Evolutionary conservation across 1,140 invertebrate species (phyloP), one percentile per base, ranked within the genome.

Genomic region (Bombus breviceps): DNA sequence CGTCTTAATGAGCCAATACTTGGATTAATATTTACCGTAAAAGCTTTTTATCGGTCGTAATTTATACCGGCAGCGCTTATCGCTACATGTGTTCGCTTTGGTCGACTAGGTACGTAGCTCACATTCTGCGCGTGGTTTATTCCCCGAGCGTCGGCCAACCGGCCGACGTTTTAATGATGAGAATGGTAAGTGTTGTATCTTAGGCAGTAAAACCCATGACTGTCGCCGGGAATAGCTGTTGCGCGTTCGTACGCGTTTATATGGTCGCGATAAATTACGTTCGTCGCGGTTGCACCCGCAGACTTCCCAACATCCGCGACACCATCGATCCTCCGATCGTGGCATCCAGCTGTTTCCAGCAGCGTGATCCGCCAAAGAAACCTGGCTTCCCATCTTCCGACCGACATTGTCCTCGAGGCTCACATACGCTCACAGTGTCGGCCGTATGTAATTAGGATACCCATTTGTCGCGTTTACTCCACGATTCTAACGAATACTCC

Each of bases 151-250:
- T 47, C n/a, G 66, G 87, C 83, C 71, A 64, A 37, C 59, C 75
- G 76, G 47, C 62, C 64, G 74, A 89, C 78, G 78, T 72, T 83
- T 85, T 89, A 89, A 89, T 73, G 88, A 88, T 74, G 87, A 64
- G 84, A 88, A 86, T 57, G 57, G 82, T 78, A 82, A 89, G 87
- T 85, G 86, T 62, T 62, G 59, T 81, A 88, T 89, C 88, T 88
- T 75, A n/a, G 12, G 28, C 77, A 39, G 82, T 81, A 69, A 86
- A 81, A 85, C 69, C 81, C 81, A 84, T 77, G 88, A 89, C 85
- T 84, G 85, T 90, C 88, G 88, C 76, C 64, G 59, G 59, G 84
- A 83, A 89, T 88, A 81, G 86, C 79, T 68, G 83, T 81, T 53
- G 88, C 83, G 66, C 79, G 83, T 82, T 87, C 68, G 80, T 66